phyloP scores from a whole-genome alignment of 1,140 invertebrate genomes.

The Pseudachorutes palmiensis region DNA sequence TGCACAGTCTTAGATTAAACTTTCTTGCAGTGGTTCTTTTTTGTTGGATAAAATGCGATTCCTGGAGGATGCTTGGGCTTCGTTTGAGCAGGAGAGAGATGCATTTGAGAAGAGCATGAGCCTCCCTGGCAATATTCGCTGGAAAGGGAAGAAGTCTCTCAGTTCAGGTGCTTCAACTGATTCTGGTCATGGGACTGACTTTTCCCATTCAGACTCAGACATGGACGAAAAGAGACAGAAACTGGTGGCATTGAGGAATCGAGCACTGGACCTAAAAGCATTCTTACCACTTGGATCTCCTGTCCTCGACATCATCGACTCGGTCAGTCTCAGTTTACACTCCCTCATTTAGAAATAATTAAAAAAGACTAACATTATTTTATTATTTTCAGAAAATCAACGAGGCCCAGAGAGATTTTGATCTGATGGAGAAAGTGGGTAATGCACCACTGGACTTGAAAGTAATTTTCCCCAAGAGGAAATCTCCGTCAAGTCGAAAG shows the following conservation, averaged over 20 bases:
- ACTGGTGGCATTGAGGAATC: constrained; percentile 30
- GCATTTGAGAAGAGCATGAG: constrained; percentile 34
- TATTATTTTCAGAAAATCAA: constrained; percentile 27
- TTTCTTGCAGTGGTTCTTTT: constrained; percentile 30
- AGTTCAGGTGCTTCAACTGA: constrained; percentile 35
- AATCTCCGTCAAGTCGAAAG: constrained; percentile 19
- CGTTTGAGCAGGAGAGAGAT: constrained; percentile 33
- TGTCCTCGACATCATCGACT: constrained; percentile 31
- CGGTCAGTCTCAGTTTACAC: no score
- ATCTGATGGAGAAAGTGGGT: constrained; percentile 20
- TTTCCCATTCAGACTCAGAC: constrained; percentile 38
- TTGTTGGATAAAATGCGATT: constrained; percentile 37
- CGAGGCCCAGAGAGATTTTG: constrained; percentile 36
- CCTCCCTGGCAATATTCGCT: constrained; percentile 12
- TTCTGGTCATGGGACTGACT: constrained; percentile 36
- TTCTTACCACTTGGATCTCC: constrained; percentile 35
- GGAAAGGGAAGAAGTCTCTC: constrained; percentile 32
- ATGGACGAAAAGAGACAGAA: constrained; percentile 33
- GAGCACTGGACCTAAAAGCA: constrained; percentile 32
- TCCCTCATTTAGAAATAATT: no score
- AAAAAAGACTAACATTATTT: constrained; percentile 10
- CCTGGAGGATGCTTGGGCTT: constrained; percentile 37
- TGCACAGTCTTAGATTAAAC: no score
- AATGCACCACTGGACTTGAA: constrained; percentile 30
- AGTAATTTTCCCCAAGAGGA: constrained; percentile 32